A percentile compares a stretch with the other conserved stretches of the same genome.
phyloP scores from a whole-genome alignment of 2,797 vertebrate species.

The Brachymystax lenok region DNA sequence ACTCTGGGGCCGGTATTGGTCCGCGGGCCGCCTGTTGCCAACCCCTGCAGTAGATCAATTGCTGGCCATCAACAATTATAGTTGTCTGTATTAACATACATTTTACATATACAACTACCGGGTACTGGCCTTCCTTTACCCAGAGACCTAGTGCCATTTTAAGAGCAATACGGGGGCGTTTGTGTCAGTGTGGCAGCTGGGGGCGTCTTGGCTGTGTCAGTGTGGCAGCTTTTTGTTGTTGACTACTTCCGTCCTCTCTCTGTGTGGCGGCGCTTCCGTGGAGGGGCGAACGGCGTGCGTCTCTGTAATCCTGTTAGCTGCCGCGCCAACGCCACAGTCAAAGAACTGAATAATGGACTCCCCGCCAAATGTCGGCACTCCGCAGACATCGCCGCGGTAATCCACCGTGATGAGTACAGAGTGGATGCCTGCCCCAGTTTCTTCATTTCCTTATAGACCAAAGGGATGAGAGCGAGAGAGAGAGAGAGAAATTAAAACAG shows the following conservation, averaged over 20 bases:
- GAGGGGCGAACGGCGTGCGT: slow-evolving; percentile 4
- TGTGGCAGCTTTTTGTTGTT: background rate
- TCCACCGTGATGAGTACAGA: slow-evolving; percentile 7
- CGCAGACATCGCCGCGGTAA: slow-evolving; percentile 6
- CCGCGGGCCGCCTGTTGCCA: too few relatives aligned
- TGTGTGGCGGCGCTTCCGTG: slow-evolving; percentile 3
- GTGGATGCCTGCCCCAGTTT: background rate
- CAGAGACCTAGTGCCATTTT: background rate
- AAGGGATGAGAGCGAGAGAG: background rate
- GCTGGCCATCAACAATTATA: background rate
- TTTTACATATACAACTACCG: background rate
- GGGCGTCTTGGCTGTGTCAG: background rate
- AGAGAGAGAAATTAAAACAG: background rate
- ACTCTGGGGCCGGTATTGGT: too few relatives aligned
- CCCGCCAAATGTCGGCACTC: slow-evolving; percentile 5
- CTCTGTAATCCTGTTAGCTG: slow-evolving; percentile 37
- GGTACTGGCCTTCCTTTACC: background rate
- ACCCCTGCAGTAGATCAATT: background rate
- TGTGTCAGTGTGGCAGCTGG: background rate
- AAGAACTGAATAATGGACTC: slow-evolving; percentile 18
- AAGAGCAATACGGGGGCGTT: too few relatives aligned
- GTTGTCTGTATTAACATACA: background rate
- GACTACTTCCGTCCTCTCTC: slow-evolving; percentile 10
- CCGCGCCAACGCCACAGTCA: background rate
- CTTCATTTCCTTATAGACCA: background rate